phyloP scores from a whole-genome alignment of 1,140 invertebrate species.

The Eufriesea mexicana region DNA sequence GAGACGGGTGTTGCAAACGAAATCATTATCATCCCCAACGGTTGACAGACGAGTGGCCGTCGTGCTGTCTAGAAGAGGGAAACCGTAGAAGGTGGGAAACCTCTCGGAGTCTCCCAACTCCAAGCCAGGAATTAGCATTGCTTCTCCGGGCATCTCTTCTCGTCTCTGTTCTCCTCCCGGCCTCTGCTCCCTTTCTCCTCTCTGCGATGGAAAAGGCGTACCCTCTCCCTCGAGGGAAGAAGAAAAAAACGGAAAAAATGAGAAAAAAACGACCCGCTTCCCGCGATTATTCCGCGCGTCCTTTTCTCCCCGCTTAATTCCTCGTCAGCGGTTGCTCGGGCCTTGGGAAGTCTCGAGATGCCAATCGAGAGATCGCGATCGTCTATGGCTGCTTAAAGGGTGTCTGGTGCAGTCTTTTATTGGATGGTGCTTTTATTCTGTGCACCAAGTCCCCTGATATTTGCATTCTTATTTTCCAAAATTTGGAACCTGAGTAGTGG shows the following conservation, averaged over 20 bases:
- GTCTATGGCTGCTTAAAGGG: neutral
- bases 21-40: conserved; percentile 61
- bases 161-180: conserved; percentile 40
- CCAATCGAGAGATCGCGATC: conserved; percentile 26
- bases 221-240: conserved; percentile 6
- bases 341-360: conserved; percentile 51
- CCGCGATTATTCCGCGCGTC: conserved; percentile 53
- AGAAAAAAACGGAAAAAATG: conserved; percentile 22
- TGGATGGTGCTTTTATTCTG: too few species aligned
- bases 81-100: conserved; percentile 82
- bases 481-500: too few species aligned
- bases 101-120: conserved; percentile 78
- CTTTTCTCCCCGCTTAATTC: conserved; percentile 33
- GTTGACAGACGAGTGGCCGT: conserved; percentile 59
- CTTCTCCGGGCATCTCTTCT: conserved; percentile 66
- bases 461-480: too few species aligned
- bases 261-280: conserved; percentile 48
- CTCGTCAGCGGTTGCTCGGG: conserved; percentile 14
- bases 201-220: conserved; percentile 25
- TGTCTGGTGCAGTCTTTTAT: too few species aligned
- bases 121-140: conserved; percentile 77
- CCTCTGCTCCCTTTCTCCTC: conserved; percentile 25
- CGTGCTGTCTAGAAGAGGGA: conserved; percentile 73
- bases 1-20: conserved; percentile 29
- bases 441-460: too few species aligned